Evolutionary conservation across 2,888 invertebrate species (phyloP), one percentile per base, ranked within the genome.

Genomic region (Drosophila helvetica): DNA sequence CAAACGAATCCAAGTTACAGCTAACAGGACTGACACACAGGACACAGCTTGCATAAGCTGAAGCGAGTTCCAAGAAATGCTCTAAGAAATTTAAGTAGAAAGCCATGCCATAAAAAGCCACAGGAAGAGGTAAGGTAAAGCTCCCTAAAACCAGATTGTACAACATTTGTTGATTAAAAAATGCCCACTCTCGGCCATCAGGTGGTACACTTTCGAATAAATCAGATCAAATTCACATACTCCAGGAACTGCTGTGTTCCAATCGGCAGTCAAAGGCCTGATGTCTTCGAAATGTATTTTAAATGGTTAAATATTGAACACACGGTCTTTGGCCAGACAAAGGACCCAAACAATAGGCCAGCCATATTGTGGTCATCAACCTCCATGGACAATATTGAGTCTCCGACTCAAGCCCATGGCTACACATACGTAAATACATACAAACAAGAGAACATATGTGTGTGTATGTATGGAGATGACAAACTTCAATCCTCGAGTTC

Each of bases 401-500:
- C 33, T 15, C 33, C 3, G 15, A 5, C 33, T 33, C 33, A 33
- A 33, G 12, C 12, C 12, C 5, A 12, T 15, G 1, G 12, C 3
- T 30, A 30, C 10, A 33, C 4, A 12, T 33, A 33, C n/a, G n/a
- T n/a, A n/a, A n/a, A n/a, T n/a, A n/a, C n/a, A n/a, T n/a, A n/a
- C n/a, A n/a, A n/a, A n/a, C n/a, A n/a, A n/a, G n/a, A n/a, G n/a
- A n/a, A n/a, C n/a, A n/a, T n/a, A n/a, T n/a, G n/a, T n/a, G n/a
- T 15, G 9, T 12, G 51, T 45, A 43, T 50, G 70, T 70, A 46
- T 54, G 46, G 50, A 33, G 56, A 43, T 42, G 56, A 59, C 48
- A 73, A 58, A 60, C 67, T 61, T 52, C 54, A 79, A 60, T 80
- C 56, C 62, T 63, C 75, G 84, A 84, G 81, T 80, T 84, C 71